Conservation (phyloP, 1,140 invertebrate species). For the Euwallacea fornicatus region DNA sequence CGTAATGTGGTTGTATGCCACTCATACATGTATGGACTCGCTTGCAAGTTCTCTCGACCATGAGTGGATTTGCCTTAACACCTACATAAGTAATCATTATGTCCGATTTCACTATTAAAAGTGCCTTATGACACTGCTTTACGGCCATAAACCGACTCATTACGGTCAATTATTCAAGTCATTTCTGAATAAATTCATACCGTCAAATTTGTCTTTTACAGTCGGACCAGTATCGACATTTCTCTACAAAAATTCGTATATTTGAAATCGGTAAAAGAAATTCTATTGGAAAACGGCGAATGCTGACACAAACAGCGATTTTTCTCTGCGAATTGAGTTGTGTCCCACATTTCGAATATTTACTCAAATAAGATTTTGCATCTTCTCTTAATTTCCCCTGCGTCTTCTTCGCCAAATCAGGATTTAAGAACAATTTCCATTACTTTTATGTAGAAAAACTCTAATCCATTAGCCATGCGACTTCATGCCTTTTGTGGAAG, state of each 20-base stretch:
- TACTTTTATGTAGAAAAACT: conserved; percentile 1
- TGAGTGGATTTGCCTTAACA: too few species aligned
- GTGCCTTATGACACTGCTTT: too few species aligned
- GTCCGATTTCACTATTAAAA: too few species aligned
- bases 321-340: conserved; percentile 7
- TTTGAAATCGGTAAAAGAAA: conserved; percentile 8
- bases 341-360: not conserved
- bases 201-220: conserved; percentile 1
- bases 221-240: conserved; percentile 1
- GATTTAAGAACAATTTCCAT: not conserved
- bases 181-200: too few species aligned
- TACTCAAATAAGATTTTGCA: not conserved
- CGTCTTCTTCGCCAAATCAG: not conserved
- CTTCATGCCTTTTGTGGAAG: conserved; percentile 13
- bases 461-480: conserved; percentile 15
- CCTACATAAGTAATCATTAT: too few species aligned
- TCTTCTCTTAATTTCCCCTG: not conserved
- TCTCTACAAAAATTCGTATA: not conserved
- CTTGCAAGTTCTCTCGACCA: too few species aligned
- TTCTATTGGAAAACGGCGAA: not conserved
- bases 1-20: too few species aligned
- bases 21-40: too few species aligned
- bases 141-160: too few species aligned
- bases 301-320: conserved; percentile 13
- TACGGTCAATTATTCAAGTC: too few species aligned